Percentiles rank a stretch among this genome's conserved stretches.
Conservation (phyloP, 1,140 invertebrate genomes). For the Tetraneura akinire region DNA sequence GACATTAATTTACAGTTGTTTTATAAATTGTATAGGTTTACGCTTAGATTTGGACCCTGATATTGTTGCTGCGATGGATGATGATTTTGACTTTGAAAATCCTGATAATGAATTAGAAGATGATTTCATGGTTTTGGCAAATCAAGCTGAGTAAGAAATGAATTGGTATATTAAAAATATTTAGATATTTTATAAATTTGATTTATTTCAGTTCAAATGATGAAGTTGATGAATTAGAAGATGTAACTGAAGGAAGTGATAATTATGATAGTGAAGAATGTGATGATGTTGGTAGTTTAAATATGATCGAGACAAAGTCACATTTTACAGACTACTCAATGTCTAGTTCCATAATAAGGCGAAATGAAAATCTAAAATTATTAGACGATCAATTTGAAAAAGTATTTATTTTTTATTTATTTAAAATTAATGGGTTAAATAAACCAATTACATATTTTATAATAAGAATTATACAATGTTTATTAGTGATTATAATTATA, state of each 20-base stretch:
- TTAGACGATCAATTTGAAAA: conserved; percentile 92
- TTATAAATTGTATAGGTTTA: conserved; percentile 63
- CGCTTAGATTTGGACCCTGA: conserved; percentile 88
- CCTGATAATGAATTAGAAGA: conserved; percentile 85
- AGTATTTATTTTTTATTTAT: conserved; percentile 60
- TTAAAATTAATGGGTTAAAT: no score
- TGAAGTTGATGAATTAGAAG: conserved; percentile 57
- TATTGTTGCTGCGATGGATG: conserved; percentile 88
- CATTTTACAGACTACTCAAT: conserved; percentile 93
- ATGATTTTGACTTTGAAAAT: conserved; percentile 85
- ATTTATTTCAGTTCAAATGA: conserved; percentile 52
- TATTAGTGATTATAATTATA: no score
- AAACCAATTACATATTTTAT: no score
- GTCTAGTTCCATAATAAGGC: conserved; percentile 84
- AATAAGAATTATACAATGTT: no score
- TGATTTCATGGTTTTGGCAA: conserved; percentile 82
- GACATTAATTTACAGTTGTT: neutral
- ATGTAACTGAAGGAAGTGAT: conserved; percentile 60
- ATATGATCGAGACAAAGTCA: conserved; percentile 80
- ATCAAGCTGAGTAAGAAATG: conserved; percentile 57
- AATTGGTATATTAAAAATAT: neutral
- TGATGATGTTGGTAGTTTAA: conserved; percentile 64
- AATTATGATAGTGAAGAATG: conserved; percentile 63
- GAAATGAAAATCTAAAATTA: conserved; percentile 80
- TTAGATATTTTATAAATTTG: neutral